Conservation (phyloP, 2,888 invertebrate genomes). For the Amblyjoppa fuscipennis region DNA sequence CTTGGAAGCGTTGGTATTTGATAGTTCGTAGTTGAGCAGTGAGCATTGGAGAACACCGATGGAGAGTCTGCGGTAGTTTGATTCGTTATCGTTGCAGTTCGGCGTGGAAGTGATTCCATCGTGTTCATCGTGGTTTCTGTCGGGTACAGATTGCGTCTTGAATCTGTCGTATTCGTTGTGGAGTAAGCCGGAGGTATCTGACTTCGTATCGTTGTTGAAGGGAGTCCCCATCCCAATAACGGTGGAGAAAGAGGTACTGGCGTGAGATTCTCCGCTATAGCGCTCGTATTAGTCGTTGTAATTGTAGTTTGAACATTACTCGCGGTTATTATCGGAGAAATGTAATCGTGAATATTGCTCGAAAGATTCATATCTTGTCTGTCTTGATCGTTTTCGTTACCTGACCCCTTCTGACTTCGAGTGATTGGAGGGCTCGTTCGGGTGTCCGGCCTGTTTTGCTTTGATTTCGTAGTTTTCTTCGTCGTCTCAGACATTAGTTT, state of each 20-base stretch:
- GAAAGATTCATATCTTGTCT: background rate
- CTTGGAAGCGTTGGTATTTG: conserved; percentile 28
- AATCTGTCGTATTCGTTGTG: background rate
- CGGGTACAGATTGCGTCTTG: background rate
- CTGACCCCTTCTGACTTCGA: no score
- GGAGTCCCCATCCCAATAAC: background rate
- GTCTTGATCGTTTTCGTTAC: background rate
- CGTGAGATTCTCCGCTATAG: background rate
- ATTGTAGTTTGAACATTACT: background rate
- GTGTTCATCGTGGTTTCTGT: no score
- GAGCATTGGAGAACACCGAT: background rate
- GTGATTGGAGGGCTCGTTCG: no score
- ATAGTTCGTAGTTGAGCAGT: conserved; percentile 13
- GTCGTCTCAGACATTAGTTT: no score
- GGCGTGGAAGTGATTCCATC: no score
- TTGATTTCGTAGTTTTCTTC: no score
- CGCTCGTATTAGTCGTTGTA: background rate
- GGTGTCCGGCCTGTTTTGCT: no score
- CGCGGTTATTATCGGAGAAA: background rate
- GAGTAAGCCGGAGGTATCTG: background rate
- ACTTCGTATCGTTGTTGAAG: background rate
- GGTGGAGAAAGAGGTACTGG: background rate
- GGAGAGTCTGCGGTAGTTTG: background rate
- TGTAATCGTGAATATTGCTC: background rate
- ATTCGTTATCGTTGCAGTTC: no score